Base-by-base conservation (phyloP, 1,140 invertebrate genomes). In the Oppia nitens region DNA sequence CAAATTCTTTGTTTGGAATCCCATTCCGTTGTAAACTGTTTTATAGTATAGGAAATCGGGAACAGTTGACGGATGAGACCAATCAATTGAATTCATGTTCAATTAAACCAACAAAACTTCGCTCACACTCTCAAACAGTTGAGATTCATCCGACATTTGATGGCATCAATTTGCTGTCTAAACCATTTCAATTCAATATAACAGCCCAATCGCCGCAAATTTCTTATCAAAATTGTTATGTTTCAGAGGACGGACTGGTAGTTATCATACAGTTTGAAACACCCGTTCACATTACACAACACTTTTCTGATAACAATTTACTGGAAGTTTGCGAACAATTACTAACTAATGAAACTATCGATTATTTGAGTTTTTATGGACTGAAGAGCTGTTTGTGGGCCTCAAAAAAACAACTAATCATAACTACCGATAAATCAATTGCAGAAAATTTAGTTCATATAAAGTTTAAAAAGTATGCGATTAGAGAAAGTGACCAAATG, bases 371-470 rank as follows among this genome's bases (percentile, higher is more conserved):
- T 4, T 47, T 60, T 53, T 60, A 62, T 51, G 49, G 53, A 47
- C 32, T 51, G 23, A 12, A 53, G 17, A 51, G 28, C 3, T 66
- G 65, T 55, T 20, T 60, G n/a, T 66, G 65, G 65, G 60, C 65
- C 21, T 62, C 64, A 24, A 65, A 65, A 49, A 56, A 61, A 20
- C 65, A 66, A 32, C 45, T 66, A 14, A 60, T 66, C 3, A 62
- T 64, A 23, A 59, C 51, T 53, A 57, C 65, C 12, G 47, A 55
- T 27, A 60, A 56, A 55, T 57, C 64, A n/a, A 60, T 66, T n/a
- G 11, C 27, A 58, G 59, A 26, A 26, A 59, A 64, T 59, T 45
- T 49, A 4, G 48, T 65, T 21, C 48, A 60, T 47, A 54, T 65
- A 3, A 52, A 59, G 20, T 63, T 65, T 26, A 59, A 55, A 20